These are phyloP conservation scores for Porphyrio hochstetteri DNA, from an alignment of 2,113 vertebrate species.

Conservation along the genomic window DNA sequence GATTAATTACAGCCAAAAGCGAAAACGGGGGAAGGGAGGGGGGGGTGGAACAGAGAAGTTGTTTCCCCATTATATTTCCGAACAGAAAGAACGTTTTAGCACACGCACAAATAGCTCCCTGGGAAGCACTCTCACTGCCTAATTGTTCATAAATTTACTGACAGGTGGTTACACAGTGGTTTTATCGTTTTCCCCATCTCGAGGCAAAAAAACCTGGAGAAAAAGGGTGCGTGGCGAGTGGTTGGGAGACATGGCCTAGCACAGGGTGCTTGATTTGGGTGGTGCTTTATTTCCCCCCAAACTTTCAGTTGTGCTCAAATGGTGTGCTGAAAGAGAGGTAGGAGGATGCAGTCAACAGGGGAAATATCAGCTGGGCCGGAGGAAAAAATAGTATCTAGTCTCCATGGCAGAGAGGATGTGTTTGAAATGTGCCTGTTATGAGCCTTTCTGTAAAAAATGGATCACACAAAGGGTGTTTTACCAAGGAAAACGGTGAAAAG, in stretches of 20 bases:
- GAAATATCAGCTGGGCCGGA: background rate
- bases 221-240: background rate
- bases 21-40: background rate
- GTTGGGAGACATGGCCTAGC: background rate
- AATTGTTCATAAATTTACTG: slow-evolving; percentile 84
- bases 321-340: background rate
- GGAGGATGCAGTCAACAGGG: background rate
- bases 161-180: slow-evolving; percentile 79
- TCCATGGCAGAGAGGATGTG: background rate
- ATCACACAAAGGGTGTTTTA: background rate
- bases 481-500: background rate
- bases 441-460: background rate
- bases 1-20: slow-evolving; percentile 67
- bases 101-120: slow-evolving; percentile 73
- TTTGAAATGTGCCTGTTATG: rapidly evolving
- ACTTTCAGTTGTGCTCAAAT: background rate
- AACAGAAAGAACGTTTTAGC: slow-evolving; percentile 73
- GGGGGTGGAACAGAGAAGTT: slow-evolving; percentile 39
- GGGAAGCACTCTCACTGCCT: slow-evolving; percentile 78
- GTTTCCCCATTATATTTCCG: slow-evolving; percentile 69
- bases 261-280: background rate
- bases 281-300: too few species aligned
- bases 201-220: slow-evolving; percentile 44
- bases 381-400: background rate
- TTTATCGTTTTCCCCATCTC: slow-evolving; percentile 68